Conservation (phyloP, 2,797 vertebrate species). For the Myotis vivesi region DNA sequence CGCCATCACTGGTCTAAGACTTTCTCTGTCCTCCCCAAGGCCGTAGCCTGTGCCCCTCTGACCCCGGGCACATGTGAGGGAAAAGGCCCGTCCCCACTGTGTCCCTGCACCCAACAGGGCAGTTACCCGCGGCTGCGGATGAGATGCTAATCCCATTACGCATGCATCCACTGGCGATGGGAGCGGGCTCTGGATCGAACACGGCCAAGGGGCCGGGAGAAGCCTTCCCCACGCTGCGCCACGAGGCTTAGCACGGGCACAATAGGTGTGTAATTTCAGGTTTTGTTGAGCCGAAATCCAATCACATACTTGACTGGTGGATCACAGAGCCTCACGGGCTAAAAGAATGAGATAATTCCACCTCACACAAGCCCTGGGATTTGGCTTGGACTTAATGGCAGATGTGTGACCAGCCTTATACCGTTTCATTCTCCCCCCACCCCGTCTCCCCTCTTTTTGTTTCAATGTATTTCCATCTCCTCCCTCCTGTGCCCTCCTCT, state of each 20-base stretch:
- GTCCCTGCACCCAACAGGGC: constrained; percentile 86
- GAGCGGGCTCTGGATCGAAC: constrained; percentile 88
- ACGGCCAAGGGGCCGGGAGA: constrained; percentile 88
- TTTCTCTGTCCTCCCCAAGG: background rate
- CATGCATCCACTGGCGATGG: constrained; percentile 91
- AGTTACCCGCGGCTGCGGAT: constrained; percentile 88
- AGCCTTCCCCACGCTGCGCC: constrained; percentile 91
- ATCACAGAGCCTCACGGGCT: constrained; percentile 95
- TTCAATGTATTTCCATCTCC: constrained; percentile 61
- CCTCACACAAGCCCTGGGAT: constrained; percentile 91
- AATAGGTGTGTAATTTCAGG: constrained; percentile 99
- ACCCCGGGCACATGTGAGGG: constrained; percentile 67
- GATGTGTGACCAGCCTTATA: constrained; percentile 84
- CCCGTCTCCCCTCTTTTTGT: background rate
- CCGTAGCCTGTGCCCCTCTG: background rate
- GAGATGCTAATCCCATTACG: constrained; percentile 95
- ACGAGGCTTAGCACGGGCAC: constrained; percentile 93
- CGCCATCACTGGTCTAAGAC: background rate
- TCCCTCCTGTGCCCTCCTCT: constrained; percentile 61
- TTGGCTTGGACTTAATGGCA: constrained; percentile 85
- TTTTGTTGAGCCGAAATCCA: constrained; percentile 99
- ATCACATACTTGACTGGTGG: constrained; percentile 99
- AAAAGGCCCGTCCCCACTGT: constrained; percentile 82
- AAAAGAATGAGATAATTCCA: constrained; percentile 90
- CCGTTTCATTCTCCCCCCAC: constrained; percentile 58